Evolutionary conservation across 1,140 invertebrate genomes (phyloP), one percentile per base, ranked within the genome.

Genomic region (Marisa cornuarietis): DNA sequence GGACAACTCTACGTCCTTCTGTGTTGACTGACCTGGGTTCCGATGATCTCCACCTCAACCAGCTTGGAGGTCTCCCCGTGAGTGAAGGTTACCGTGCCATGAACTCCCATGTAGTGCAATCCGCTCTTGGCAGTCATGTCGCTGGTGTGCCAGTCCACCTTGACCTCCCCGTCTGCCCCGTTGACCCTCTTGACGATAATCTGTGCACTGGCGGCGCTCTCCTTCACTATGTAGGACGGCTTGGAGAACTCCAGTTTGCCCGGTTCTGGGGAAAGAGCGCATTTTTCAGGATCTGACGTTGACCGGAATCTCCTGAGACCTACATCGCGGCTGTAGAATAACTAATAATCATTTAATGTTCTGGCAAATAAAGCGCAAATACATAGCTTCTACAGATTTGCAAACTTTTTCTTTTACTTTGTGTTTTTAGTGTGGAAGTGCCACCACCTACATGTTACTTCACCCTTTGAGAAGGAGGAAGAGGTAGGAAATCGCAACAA

Each of bases 191-290:
- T 87, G 2, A 94, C 91, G 52, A 92, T 91, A 61, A 94, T 86
- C 54, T 87, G 85, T 7, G 92, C 93, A 22, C 87, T 89, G 6
- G 92, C 92, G 49, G 92, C 90, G 82, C 93, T 94, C 87, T 94
- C 94, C 84, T 94, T 93, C 24, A 94, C 93, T 14, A 94, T 85
- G n/a, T 93, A 88, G 83, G 93, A 93, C 76, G 94, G 90, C 85
- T 94, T 93, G 65, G 92, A 90, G 88, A 94, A 84, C 79, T 82
- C 79, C 42, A 82, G n/a, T 31, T 77, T 84, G 22, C 81, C 83
- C 7, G 81, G 81, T 61, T 84, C 81, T 82, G 79, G 0, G 24
- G 14, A 78, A 6, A 18, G 8, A 58, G 8, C 4, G 9, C 2
- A 58, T 11, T 58, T 58, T 58, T 2, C 54, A 18, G 54, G 54